A percentile compares a stretch with the other conserved stretches of the same genome.
These are phyloP conservation scores for Phaedon cochleariae DNA, from an alignment of 2,888 invertebrate species.

Conservation along the genomic window DNA sequence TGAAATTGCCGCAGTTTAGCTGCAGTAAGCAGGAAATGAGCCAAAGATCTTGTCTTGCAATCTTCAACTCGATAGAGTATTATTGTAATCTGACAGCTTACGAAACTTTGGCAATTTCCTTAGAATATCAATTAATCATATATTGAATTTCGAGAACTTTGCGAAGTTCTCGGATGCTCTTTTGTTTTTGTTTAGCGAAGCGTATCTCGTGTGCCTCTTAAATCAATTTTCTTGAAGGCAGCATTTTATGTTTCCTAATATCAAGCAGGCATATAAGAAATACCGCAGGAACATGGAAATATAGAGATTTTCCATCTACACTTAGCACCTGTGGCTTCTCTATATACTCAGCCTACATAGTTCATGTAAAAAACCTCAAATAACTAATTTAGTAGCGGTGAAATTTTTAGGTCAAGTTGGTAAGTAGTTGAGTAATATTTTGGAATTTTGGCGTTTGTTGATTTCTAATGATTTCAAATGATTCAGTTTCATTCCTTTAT, in stretches of 20 bases:
- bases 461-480: too few relatives aligned
- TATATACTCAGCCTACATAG: too few relatives aligned
- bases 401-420: too few relatives aligned
- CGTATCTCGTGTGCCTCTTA: neutral
- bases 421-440: too few relatives aligned
- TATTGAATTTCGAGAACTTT: neutral
- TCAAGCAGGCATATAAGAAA: too few relatives aligned
- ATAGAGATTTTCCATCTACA: too few relatives aligned
- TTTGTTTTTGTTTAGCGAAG: neutral
- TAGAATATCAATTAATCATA: neutral
- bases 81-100: neutral
- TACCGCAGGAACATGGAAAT: neutral
- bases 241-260: neutral
- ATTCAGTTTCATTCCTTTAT: too few relatives aligned
- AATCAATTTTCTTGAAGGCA: neutral
- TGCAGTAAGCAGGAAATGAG: neutral
- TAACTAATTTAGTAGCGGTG: too few relatives aligned
- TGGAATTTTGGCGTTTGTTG: too few relatives aligned
- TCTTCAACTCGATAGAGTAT: neutral
- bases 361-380: too few relatives aligned
- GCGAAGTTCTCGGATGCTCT: neutral
- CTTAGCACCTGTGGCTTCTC: too few relatives aligned
- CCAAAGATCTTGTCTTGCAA: neutral
- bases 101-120: neutral
- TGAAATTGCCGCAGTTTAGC: neutral